Base-by-base conservation (phyloP, 2,888 invertebrate species). In the Dasysyrphus tricinctus region DNA sequence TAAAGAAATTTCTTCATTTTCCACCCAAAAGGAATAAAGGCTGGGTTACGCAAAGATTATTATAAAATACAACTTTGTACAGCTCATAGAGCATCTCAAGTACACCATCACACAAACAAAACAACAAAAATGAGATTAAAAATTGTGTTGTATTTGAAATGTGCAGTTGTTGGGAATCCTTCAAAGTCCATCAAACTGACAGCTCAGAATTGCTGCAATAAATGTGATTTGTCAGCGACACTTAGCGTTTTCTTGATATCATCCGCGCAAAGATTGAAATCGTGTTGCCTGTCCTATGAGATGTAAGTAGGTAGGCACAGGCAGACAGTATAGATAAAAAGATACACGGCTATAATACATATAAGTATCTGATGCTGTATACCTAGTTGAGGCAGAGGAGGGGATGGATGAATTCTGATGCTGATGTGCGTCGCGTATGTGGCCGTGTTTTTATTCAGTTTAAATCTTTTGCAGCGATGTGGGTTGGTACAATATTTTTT, bases 131-230 rank as follows among this genome's bases (percentile, higher is more conserved):
- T 82, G 75, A 86, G 86, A 86, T 86, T 86, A 82, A 86, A 86
- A 82, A 79, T 86, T 86, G 82, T 86, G 86, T 86, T 72, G 3
- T 3, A 86, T 86, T 82, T 75, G 82, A 86, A 81, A 86, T 73
- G 77, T 84, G 87, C 88, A 88, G 88, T 88, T 88, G 88, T 83
- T 88, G 78, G 65, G 77, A 88, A 88, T 88, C 87, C 84, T 82
- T 88, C 88, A 88, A 88, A 88, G 87, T 88, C 88, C 88, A 84
- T 88, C 88, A 88, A 88, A 80, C 29, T 88, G 88, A 83, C 88
- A 84, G 83, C 80, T 42, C 67, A 81, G 87, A 87, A 87, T 80
- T 80, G 83, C 87, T 87, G 83, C 87, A 87, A 87, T 87, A 83
- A 87, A 83, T 87, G 87, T 83, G 87, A 87, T 87, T 87, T 87